Base-by-base conservation (phyloP, 1,140 invertebrate species). In the Caenorhabditis tropicalis region DNA sequence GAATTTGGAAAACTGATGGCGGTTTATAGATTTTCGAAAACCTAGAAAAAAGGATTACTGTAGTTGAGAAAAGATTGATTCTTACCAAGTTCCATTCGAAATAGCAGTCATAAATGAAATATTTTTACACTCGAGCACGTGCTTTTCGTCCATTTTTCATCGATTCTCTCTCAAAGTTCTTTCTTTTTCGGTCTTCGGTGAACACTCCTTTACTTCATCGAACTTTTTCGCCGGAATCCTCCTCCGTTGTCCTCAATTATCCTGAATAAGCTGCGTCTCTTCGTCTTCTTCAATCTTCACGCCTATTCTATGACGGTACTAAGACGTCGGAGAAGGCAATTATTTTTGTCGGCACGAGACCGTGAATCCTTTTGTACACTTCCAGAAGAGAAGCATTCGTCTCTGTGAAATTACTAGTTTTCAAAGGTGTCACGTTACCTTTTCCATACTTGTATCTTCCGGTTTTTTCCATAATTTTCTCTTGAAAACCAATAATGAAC, bases 221-320 rank as follows among this genome's bases (percentile, higher is more conserved):
- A 65, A 65, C 58, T 65, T 65, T 16, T 58, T 36, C 65, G 19
- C 36, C 65, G 65, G 65, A 74, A 74, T 74, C 65, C 33, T 74
- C 65, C 65, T 74, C 65, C 65, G 65, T 74, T 74, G 65, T 46
- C 36, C 65, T 74, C 65, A 74, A 74, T 74, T 74, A 74, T 74
- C 65, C 65, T 74, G 65, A 74, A 74, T 74, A 74, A 74, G 65
- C 65, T 74, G 65, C 65, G 65, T 74, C 65, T 74, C 65, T 46
- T 43, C 58, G 29, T 65, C 65, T 39, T 46, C 36, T 39, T 43
- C n/a, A 31, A 24, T 74, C 36, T 74, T 36, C 58, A 65, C 58
- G 58, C 16, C 29, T 65, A 65, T 36, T 19, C 15, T 16, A n/a
- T 65, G 58, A 65, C 29, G 58, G 21, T 29, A 19, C 49, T n/a